Percentiles rank a stretch among this genome's conserved stretches.
These are phyloP conservation scores for Thunnus thynnus DNA, from an alignment of 2,113 vertebrate genomes.

Conservation along the genomic window DNA sequence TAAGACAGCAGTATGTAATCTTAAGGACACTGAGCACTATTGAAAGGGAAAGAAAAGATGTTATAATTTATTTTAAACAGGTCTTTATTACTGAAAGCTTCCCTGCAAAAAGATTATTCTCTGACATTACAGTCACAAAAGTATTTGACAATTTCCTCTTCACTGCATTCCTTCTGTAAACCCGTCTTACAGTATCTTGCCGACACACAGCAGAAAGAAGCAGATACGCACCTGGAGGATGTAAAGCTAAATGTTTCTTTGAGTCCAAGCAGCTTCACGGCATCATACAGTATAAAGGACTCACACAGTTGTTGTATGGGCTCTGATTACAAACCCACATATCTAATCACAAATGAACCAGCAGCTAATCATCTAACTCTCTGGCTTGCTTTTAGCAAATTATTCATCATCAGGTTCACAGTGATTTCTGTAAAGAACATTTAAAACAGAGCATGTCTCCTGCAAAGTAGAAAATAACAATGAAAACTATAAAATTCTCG, in stretches of 20 bases:
- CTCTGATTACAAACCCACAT: neutral
- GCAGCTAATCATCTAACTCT: conserved; percentile 7
- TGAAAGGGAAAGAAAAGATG: neutral
- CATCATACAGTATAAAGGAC: neutral
- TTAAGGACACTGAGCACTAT: neutral
- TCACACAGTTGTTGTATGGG: neutral
- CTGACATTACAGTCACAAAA: conserved; percentile 9
- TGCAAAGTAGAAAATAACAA: no score
- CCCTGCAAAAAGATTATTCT: neutral
- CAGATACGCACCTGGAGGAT: conserved; percentile 16
- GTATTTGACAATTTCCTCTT: conserved; percentile 63
- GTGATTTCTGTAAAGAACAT: neutral
- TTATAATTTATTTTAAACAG: neutral
- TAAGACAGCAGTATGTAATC: no score
- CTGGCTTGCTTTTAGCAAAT: conserved; percentile 13
- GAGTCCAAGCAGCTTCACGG: neutral
- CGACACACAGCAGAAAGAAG: neutral
- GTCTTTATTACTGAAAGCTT: neutral
- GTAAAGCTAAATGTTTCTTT: conserved; percentile 5
- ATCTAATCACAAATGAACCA: conserved; percentile 14
- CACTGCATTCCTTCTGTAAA: conserved; percentile 22
- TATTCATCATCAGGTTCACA: conserved; percentile 4
- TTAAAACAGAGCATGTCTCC: no score
- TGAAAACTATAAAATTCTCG: no score
- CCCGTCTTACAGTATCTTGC: neutral